Base-by-base conservation (phyloP, 2,797 vertebrate species). In the Peromyscus eremicus region DNA sequence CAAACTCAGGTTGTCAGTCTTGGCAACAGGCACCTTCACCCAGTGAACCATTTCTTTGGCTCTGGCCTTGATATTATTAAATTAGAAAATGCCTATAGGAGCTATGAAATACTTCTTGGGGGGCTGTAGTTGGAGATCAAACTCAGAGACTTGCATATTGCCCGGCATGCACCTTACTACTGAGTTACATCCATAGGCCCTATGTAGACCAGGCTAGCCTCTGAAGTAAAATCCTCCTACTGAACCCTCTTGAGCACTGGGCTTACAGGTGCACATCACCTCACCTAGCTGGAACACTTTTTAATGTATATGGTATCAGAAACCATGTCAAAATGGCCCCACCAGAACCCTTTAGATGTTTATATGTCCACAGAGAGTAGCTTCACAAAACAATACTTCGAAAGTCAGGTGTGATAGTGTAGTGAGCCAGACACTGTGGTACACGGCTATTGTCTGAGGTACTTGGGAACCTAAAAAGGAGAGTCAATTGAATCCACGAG, bases 51-150 rank as follows among this genome's bases (percentile, higher is more conserved):
- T 60, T 82, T 62, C n/a, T 43, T 37, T 17, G 23, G n/a, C 55
- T 82, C n/a, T 81, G 80, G 25, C 52, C 27, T 79, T 60, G 55
- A 60, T 25, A 81, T 90, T 92, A 73, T 79, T 92, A 94, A 93
- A 86, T 96, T 75, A 79, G 19, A 94, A 82, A 94, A 79, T 66
- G 6, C 6, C 29, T 77, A 43, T 79, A 77, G 25, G 70, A 90
- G 7, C 9, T 75, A 60, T 27, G 27, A 17, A 60, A 89, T 89
- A 85, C 32, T 85, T 91, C 66, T 34, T 19, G 43, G 4, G 5
- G 19, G 43, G 11, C 13, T 40, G 13, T 40, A 16, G 27, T 11
- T 21, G 81, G 81, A 64, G 60, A 43, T n/a, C 82, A 84, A 66
- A 10, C 40, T 60, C 37, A 23, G 29, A 83, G 34, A 19, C 2